These are phyloP conservation scores for Centrocercus urophasianus DNA, from an alignment of 2,113 vertebrate genomes.

Conservation along the genomic window DNA sequence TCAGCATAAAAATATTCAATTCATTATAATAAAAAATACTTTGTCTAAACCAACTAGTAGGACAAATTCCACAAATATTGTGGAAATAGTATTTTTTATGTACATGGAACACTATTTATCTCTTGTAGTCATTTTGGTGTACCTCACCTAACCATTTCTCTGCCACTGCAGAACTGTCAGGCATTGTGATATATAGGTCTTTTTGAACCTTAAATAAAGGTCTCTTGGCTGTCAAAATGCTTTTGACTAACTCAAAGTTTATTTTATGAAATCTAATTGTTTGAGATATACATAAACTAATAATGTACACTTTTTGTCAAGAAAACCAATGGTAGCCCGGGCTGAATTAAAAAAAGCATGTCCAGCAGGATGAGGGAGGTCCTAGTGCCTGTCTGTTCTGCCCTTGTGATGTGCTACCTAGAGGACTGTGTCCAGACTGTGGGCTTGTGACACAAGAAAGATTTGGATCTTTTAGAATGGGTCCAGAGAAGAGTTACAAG, in stretches of 20 bases:
- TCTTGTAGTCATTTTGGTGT: not conserved
- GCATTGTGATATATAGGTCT: not conserved
- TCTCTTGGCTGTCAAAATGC: not conserved
- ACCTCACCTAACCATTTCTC: not conserved
- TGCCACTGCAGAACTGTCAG: not conserved
- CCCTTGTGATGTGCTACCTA: not conserved
- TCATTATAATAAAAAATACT: not conserved
- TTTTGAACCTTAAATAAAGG: not conserved
- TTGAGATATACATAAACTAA: not conserved
- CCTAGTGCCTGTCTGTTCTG: not conserved
- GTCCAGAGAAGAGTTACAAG: not conserved
- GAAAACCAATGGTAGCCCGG: not conserved
- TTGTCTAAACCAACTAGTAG: not conserved
- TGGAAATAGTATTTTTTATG: fast-evolving
- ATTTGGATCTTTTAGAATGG: not conserved
- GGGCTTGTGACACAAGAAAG: not conserved
- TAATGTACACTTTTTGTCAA: not conserved
- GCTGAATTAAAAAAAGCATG: not conserved
- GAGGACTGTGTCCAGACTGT: not conserved
- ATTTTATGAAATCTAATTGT: not conserved
- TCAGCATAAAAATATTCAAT: not conserved
- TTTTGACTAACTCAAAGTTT: not conserved
- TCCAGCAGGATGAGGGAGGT: not conserved
- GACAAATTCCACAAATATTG: not conserved
- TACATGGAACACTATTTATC: not conserved